Conservation (phyloP, 2,797 vertebrate species). For the Anabas testudineus region DNA sequence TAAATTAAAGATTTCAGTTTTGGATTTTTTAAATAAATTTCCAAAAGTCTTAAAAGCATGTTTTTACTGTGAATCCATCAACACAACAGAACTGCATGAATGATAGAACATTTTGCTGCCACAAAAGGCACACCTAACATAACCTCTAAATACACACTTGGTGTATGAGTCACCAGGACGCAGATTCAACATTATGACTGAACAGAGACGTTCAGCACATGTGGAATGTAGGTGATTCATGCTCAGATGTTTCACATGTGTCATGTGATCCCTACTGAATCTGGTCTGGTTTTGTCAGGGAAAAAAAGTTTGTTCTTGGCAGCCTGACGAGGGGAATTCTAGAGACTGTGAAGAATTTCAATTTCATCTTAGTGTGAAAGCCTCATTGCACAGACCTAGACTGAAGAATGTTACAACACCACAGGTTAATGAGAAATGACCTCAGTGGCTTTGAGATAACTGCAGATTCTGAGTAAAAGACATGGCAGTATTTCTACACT, state of each 20-base stretch:
- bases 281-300: slow-evolving; percentile 17
- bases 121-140: neutral
- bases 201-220: slow-evolving; percentile 9
- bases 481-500: neutral
- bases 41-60: too few relatives aligned
- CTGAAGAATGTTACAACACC: slow-evolving; percentile 11
- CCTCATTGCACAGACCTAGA: slow-evolving; percentile 5
- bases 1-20: too few relatives aligned
- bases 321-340: slow-evolving; percentile 56
- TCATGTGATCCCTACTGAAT: slow-evolving; percentile 36
- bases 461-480: slow-evolving; percentile 4
- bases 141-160: neutral
- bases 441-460: neutral
- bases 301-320: slow-evolving; percentile 49
- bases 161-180: slow-evolving; percentile 1
- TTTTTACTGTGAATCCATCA: neutral
- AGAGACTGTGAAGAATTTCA: slow-evolving; percentile 35
- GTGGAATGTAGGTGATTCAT: slow-evolving; percentile 43
- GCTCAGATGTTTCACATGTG: slow-evolving; percentile 35
- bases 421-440: slow-evolving; percentile 14
- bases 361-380: slow-evolving; percentile 23
- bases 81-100: neutral
- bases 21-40: too few relatives aligned
- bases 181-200: neutral
- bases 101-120: neutral